These are phyloP conservation scores for Oreonectes daqikongensis DNA, from an alignment of 2,797 vertebrate genomes.

Conservation along the genomic window DNA sequence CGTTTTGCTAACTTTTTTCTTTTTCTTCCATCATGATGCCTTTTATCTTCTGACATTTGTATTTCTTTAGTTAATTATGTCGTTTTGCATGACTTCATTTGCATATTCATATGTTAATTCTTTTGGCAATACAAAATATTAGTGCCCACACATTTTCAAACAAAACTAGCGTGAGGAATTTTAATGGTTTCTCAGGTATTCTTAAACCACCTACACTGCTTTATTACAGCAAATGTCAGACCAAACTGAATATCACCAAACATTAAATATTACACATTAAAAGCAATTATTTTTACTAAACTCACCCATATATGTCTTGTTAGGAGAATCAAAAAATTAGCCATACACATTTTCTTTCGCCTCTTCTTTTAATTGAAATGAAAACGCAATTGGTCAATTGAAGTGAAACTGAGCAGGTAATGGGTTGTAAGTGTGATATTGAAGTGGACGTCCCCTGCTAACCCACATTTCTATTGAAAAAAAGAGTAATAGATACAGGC, in stretches of 20 bases:
- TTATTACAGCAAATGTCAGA: not conserved
- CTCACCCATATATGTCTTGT: not conserved
- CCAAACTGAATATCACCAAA: not conserved
- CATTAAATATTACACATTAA: slow-evolving; percentile 4
- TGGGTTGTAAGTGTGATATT: slow-evolving; percentile 18
- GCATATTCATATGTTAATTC: not conserved
- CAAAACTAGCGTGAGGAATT: not conserved
- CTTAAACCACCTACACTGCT: not conserved
- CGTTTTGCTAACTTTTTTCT: too few relatives aligned
- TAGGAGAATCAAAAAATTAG: not conserved
- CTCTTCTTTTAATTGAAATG: not conserved
- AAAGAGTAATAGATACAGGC: slow-evolving; percentile 33
- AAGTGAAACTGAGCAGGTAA: slow-evolving; percentile 10
- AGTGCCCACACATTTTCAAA: not conserved
- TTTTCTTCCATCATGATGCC: not conserved
- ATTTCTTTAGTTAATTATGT: not conserved
- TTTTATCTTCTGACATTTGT: not conserved
- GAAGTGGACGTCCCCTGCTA: slow-evolving; percentile 11
- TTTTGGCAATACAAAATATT: not conserved
- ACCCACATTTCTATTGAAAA: slow-evolving; percentile 23
- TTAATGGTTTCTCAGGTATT: not conserved
- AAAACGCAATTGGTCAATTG: not conserved
- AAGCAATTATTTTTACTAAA: not conserved
- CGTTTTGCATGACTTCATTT: not conserved
- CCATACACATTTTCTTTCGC: not conserved